Base-by-base conservation (phyloP, 2,888 invertebrate genomes). In the Steinernema scapterisci region DNA sequence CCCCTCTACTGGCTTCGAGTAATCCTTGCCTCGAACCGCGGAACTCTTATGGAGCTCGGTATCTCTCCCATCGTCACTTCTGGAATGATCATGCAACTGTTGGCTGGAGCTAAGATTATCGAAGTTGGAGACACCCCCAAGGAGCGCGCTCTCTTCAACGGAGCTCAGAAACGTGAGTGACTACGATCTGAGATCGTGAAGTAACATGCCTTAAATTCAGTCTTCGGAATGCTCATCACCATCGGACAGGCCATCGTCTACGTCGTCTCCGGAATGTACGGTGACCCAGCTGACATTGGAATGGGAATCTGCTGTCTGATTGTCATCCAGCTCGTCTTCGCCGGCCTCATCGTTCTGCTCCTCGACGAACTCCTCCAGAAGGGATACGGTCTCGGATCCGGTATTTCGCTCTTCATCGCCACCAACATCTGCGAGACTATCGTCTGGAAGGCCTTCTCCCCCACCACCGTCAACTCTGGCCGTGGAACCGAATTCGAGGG, bases 1-100 rank as follows among this genome's bases (percentile, higher is more conserved):
- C 97, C 97, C 6, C 97, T 97, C 90, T 97, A 97, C 89, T 97
- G 97, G 97, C 97, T 97, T 90, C 94, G 97, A 92, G 97, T 97
- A 44, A 97, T 97, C 88, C 91, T 97, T 81, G 97, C 97, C 31
- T 97, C 97, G 75, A 97, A 97, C 91, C 92, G 97, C 92, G 89
- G 97, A 88, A 97, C 97, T 19, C 91, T 97, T 73, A 97, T 97
- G 97, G 97, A 97, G 90, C 91, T 97, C 86, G 97, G 97, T 90
- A 97, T 97, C 88, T 97, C 97, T 19, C 97, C 97, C 21, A 97
- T 97, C 86, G 97, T 97, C 74, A 97, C 97, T 73, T 97, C 97
- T 72, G 97, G 97, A 83, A 91, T 97, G 80, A 97, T 97, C 87
- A 97, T 97, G 97, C 97, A 97, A 89, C 91, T 97, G 82, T 90